Percentiles rank a stretch among this genome's conserved stretches.
Conservation (phyloP, 2,797 vertebrate species). For the Poeciliopsis paucimaculata region DNA sequence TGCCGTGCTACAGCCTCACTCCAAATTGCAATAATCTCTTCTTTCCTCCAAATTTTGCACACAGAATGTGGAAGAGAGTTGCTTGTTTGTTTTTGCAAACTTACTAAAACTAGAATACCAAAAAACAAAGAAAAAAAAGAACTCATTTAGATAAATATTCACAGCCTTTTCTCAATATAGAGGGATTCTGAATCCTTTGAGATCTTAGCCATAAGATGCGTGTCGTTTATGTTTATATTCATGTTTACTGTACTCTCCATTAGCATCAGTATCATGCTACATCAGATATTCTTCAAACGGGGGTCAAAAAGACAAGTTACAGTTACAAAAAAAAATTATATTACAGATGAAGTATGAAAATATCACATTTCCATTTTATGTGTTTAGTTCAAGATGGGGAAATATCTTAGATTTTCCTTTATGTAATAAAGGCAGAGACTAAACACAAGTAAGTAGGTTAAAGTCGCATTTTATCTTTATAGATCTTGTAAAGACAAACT, state of each 20-base stretch:
- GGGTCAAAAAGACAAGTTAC: too few relatives aligned
- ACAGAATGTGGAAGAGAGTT: not conserved
- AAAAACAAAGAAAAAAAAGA: too few relatives aligned
- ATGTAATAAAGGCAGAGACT: constrained; percentile 1
- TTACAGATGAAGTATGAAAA: too few relatives aligned
- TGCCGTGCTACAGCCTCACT: not conserved
- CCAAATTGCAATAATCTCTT: too few relatives aligned
- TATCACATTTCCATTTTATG: too few relatives aligned
- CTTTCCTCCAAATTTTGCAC: not conserved
- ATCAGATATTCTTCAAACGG: too few relatives aligned
- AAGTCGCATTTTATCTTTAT: constrained; percentile 56
- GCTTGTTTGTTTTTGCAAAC: not conserved
- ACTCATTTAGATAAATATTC: not conserved
- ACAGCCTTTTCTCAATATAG: not conserved
- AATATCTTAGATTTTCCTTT: too few relatives aligned
- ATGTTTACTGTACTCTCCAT: too few relatives aligned
- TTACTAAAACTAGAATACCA: not conserved
- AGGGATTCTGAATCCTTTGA: not conserved
- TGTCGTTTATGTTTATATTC: too few relatives aligned
- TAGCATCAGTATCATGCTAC: too few relatives aligned
- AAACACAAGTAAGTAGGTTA: constrained; percentile 22
- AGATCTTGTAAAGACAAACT: constrained; percentile 41
- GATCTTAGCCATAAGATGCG: not conserved
- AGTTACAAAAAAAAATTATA: too few relatives aligned
- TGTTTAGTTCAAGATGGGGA: too few relatives aligned